phyloP scores from a whole-genome alignment of 2,113 vertebrate genomes.

The Athene noctua region DNA sequence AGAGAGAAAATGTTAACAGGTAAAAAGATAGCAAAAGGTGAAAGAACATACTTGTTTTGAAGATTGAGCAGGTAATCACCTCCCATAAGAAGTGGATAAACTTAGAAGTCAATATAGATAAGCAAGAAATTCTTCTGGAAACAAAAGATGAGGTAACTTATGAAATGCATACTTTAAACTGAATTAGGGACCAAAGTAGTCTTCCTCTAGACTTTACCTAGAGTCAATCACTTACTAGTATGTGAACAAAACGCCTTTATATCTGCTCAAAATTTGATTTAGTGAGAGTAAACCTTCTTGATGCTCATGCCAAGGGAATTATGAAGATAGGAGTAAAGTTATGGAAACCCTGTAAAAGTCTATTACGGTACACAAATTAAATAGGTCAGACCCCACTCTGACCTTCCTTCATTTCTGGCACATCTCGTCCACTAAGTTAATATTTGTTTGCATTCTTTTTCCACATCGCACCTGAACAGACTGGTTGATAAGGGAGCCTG shows the following conservation, averaged over 20 bases:
- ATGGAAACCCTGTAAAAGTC: not conserved
- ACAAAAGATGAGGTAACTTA: not conserved
- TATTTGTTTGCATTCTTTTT: not conserved
- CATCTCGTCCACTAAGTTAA: not conserved
- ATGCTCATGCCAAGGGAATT: not conserved
- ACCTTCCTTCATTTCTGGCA: not conserved
- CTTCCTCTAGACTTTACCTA: not conserved
- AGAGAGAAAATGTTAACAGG: not conserved
- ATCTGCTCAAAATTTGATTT: not conserved
- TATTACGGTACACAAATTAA: not conserved
- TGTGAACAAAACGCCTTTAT: not conserved
- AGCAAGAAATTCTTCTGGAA: not conserved
- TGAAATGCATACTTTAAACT: not conserved
- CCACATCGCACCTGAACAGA: fast-evolving
- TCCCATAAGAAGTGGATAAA: not conserved
- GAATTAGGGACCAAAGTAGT: not conserved
- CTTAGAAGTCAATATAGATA: not conserved
- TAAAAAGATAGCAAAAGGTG: not conserved
- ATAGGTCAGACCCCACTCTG: not conserved
- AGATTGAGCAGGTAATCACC: not conserved
- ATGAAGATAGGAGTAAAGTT: not conserved
- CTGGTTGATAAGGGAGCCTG: fast-evolving
- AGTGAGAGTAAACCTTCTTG: not conserved
- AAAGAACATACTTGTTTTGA: not conserved
- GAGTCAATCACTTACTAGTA: not conserved